A percentile compares a stretch with the other conserved stretches of the same genome.
These are phyloP conservation scores for Galaxias olidus DNA, from an alignment of 2,797 vertebrate genomes.

Conservation along the genomic window DNA sequence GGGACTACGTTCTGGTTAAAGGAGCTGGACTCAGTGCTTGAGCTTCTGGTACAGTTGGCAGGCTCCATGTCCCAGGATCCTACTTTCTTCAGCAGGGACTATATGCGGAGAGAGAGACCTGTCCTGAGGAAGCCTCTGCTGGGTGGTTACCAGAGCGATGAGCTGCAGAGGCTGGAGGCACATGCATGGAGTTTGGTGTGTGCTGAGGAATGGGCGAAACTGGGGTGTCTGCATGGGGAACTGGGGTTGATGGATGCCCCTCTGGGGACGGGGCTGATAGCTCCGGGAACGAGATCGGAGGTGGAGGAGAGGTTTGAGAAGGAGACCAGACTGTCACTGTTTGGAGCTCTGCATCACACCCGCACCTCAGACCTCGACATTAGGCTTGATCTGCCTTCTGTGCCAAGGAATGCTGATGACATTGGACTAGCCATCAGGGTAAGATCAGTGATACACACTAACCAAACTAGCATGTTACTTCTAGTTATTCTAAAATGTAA, in stretches of 20 bases:
- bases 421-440: constrained; percentile 92
- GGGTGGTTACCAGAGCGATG: constrained; percentile 73
- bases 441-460: constrained; percentile 13
- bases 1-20: constrained; percentile 59
- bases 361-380: constrained; percentile 90
- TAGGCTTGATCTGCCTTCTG: constrained; percentile 87
- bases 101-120: constrained; percentile 71
- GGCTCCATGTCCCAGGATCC: constrained; percentile 82
- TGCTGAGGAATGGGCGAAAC: constrained; percentile 73
- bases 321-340: constrained; percentile 88
- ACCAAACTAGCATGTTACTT: background rate
- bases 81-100: constrained; percentile 73
- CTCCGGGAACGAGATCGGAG: constrained; percentile 73
- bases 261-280: constrained; percentile 81
- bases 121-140: constrained; percentile 68
- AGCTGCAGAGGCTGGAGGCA: constrained; percentile 76
- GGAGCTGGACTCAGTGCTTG: constrained; percentile 81
- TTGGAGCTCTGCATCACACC: constrained; percentile 91
- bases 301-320: constrained; percentile 88
- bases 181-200: constrained; percentile 76
- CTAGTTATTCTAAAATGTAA: no score
- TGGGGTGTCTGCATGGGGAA: constrained; percentile 71
- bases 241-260: constrained; percentile 86
- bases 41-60: constrained; percentile 88
- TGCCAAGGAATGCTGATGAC: constrained; percentile 90